Evolutionary conservation across 1,140 invertebrate species (phyloP).

Genomic region (Megalonaias nervosa): DNA sequence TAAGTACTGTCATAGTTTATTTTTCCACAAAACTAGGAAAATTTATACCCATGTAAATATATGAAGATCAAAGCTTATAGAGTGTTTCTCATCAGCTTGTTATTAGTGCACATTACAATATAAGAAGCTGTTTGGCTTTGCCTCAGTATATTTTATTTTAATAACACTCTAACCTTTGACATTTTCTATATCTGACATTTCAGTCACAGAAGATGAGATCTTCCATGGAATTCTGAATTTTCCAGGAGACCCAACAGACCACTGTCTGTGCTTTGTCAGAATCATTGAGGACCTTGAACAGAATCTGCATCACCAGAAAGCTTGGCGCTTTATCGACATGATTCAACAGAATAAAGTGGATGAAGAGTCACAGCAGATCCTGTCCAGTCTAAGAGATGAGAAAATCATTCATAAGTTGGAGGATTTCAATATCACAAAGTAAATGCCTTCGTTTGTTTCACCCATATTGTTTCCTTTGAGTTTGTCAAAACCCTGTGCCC

Average conservation of each 20-base stretch:
- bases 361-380: conserved; percentile 89
- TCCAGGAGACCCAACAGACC: conserved; percentile 91
- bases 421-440: conserved; percentile 21
- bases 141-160: not conserved
- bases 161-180: not conserved
- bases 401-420: conserved; percentile 35
- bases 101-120: too few species aligned
- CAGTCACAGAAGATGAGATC: conserved; percentile 87
- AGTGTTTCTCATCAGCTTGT: too few species aligned
- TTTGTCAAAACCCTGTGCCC: too few species aligned
- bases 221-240: conserved; percentile 92
- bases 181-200: not conserved
- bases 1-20: too few species aligned
- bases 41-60: too few species aligned
- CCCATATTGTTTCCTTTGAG: too few species aligned
- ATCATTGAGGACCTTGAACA: conserved; percentile 98
- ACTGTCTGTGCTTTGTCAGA: conserved; percentile 92
- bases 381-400: conserved; percentile 84
- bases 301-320: conserved; percentile 86
- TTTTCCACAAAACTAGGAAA: too few species aligned
- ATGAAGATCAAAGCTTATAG: too few species aligned
- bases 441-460: not conserved
- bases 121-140: too few species aligned
- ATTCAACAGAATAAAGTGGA: conserved; percentile 83
- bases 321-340: conserved; percentile 94